phyloP scores from a whole-genome alignment of 2,888 invertebrate species.

The Erebia epiphron region DNA sequence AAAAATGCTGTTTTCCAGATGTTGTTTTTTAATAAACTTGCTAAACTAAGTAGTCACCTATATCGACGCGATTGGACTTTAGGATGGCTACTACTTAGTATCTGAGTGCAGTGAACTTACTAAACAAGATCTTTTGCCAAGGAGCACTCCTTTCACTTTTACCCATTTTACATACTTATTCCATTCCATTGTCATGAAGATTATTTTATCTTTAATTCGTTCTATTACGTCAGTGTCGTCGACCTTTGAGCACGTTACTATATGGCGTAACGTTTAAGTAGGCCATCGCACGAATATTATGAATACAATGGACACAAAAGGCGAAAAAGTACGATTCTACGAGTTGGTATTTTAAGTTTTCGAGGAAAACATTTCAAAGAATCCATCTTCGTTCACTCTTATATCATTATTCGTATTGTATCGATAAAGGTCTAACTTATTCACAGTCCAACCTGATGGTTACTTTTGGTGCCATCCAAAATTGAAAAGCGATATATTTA shows the following conservation, averaged over 20 bases:
- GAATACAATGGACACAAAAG: constrained; percentile 16
- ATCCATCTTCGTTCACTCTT: background rate
- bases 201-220: constrained; percentile 7
- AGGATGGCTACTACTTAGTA: background rate
- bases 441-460: background rate
- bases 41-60: no score
- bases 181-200: background rate
- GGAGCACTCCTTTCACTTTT: background rate
- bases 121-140: background rate
- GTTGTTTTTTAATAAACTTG: no score
- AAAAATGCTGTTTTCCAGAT: no score
- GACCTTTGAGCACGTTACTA: constrained; percentile 13
- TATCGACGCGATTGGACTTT: background rate
- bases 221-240: constrained; percentile 17
- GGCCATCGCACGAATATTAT: constrained; percentile 10
- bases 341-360: background rate
- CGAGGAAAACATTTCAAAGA: background rate
- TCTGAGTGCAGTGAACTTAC: background rate
- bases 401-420: background rate
- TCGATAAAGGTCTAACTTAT: background rate
- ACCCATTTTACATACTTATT: background rate
- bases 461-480: no score
- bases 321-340: constrained; percentile 4
- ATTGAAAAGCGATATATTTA: no score
- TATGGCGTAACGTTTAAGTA: constrained; percentile 10